Evolutionary conservation across 2,797 vertebrate genomes (phyloP), one percentile per base, ranked within the genome.

Genomic region (Oceanodroma leucorhoa): DNA sequence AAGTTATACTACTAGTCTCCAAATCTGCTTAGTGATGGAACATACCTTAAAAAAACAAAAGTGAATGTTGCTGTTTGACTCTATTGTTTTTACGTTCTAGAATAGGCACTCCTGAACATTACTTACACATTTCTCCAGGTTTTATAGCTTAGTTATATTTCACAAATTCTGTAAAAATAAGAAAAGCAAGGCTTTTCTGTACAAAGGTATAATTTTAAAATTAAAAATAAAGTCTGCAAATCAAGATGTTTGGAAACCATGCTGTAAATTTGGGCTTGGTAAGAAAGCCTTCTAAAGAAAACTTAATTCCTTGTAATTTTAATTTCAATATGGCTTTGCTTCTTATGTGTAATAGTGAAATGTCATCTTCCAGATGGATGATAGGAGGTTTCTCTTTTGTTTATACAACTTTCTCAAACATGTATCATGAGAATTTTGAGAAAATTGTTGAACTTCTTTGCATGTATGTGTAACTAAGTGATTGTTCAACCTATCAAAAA

Each of bases 171-270:
- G 0, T 32, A 18, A 61, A 70, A 83, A 29, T 19, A 57, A 48
- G 43, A 48, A 69, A 87, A 43, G 4, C 10, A 38, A 19, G 11
- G 8, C 6, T 67, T 83, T n/a, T 76, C 12, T 54, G 1, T 34
- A 40, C 19, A 34, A 50, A 54, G 21, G 6, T 30, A 23, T 13
- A 21, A 15, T 64, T 84, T 77, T 78, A 61, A 69, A 83, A 51
- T 84, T 16, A 84, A 67, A 48, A 73, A 40, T 51, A 7, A 58
- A 36, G 26, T 46, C 50, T 73, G n/a, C 23, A 84, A 81, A 69
- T 60, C 14, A 55, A 55, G 30, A 45, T 0, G 0, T 54, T 76
- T 76, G 34, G 62, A 67, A 83, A 48, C 15, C 1, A 7, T 54
- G 17, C 27, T 89, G 22, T 80, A 54, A 60, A 50, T 54, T 53